These are phyloP conservation scores for Drosophila pachea DNA, from an alignment of 1,140 invertebrate species.

Conservation along the genomic window DNA sequence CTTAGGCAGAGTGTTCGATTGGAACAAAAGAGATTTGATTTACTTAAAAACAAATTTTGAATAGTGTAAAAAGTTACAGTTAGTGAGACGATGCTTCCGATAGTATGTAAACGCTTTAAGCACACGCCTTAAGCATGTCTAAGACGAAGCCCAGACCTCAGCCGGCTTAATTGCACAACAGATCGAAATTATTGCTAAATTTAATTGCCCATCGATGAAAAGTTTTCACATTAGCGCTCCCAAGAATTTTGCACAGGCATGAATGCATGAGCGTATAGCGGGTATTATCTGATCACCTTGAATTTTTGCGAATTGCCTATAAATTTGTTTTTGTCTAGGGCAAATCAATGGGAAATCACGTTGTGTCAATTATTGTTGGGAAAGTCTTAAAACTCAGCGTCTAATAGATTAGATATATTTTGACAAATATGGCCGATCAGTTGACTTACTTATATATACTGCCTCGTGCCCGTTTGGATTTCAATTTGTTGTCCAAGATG, in stretches of 20 bases:
- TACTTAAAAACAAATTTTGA: not conserved
- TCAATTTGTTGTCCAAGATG: too few relatives aligned
- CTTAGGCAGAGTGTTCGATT: too few relatives aligned
- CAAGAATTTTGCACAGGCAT: not conserved
- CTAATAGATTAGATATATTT: constrained; percentile 29
- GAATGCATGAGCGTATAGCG: not conserved
- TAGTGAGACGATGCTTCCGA: not conserved
- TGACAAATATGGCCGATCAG: constrained; percentile 2
- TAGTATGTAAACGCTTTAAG: not conserved
- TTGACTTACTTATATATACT: too few relatives aligned
- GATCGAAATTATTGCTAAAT: not conserved
- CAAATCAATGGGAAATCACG: constrained; percentile 29
- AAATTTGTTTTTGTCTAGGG: constrained; percentile 9
- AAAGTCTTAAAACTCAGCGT: constrained; percentile 34
- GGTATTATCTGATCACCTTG: constrained; percentile 25
- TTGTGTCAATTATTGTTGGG: constrained; percentile 25
- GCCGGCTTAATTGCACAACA: not conserved
- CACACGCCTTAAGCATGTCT: too few relatives aligned
- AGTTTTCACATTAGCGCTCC: not conserved
- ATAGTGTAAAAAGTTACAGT: not conserved
- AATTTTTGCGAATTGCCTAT: constrained; percentile 6
- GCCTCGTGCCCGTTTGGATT: too few relatives aligned
- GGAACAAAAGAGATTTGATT: too few relatives aligned
- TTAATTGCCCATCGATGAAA: not conserved
- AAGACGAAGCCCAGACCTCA: too few relatives aligned